A percentile compares a stretch with the other conserved stretches of the same genome.
Conservation (phyloP, 2,888 invertebrate genomes). For the Nomada ruficornis region DNA sequence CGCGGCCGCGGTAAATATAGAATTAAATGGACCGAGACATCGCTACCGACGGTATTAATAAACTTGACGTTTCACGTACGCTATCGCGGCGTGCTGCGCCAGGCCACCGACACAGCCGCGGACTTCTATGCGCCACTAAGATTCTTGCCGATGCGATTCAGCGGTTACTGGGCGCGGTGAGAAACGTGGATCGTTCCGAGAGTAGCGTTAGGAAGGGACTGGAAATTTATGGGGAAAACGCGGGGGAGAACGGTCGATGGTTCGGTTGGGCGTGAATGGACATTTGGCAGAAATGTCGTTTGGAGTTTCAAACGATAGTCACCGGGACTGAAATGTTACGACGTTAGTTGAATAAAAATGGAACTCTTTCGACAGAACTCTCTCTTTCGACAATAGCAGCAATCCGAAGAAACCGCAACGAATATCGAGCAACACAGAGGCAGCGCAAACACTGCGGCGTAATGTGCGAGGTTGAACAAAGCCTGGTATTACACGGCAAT, state of each 20-base stretch:
- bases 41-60: constrained; percentile 70
- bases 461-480: background rate
- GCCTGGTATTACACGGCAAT: constrained; percentile 13
- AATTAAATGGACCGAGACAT: constrained; percentile 71
- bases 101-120: background rate
- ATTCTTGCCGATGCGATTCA: constrained; percentile 9
- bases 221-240: background rate
- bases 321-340: no score
- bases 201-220: background rate
- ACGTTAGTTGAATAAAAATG: no score
- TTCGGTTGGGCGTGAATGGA: background rate
- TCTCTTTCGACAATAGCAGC: no score
- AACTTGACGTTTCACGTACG: constrained; percentile 61
- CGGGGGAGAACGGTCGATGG: no score
- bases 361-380: no score
- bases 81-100: background rate
- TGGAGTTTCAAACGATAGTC: no score
- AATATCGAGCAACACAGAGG: background rate
- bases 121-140: constrained; percentile 19
- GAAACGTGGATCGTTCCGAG: background rate
- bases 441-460: background rate
- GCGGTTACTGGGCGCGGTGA: background rate
- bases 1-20: constrained; percentile 70
- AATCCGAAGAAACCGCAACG: background rate
- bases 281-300: background rate